These are phyloP conservation scores for Vanessa atalanta DNA, from an alignment of 1,140 invertebrate species.

Conservation along the genomic window DNA sequence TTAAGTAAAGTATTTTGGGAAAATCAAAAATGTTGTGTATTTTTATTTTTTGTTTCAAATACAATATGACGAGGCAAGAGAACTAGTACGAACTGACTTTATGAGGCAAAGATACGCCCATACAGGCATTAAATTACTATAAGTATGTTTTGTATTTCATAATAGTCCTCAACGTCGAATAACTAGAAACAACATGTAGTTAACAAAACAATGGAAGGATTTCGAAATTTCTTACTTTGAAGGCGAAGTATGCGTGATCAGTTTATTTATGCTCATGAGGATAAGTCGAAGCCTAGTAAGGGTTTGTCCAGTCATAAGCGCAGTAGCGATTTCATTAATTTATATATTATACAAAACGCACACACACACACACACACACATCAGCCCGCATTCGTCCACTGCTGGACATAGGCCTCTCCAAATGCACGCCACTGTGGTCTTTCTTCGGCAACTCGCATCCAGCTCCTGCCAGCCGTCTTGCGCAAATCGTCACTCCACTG, in stretches of 20 bases:
- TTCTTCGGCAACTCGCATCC: too few relatives aligned
- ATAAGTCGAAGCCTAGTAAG: background rate
- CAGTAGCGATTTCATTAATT: too few relatives aligned
- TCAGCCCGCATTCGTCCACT: too few relatives aligned
- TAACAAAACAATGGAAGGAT: slow-evolving; percentile 22
- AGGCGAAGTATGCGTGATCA: background rate
- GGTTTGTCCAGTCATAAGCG: background rate
- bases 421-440: too few relatives aligned
- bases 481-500: too few relatives aligned
- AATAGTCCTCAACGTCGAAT: slow-evolving; percentile 16
- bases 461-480: too few relatives aligned
- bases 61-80: background rate
- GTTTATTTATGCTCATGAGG: slow-evolving; percentile 10
- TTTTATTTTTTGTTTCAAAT: background rate
- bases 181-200: slow-evolving; percentile 14
- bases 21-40: background rate
- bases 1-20: too few relatives aligned
- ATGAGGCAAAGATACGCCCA: slow-evolving; percentile 13
- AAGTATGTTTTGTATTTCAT: slow-evolving; percentile 6
- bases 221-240: slow-evolving; percentile 17
- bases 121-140: slow-evolving; percentile 11
- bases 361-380: too few relatives aligned
- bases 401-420: too few relatives aligned
- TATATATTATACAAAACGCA: too few relatives aligned
- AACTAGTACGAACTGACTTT: background rate